Conservation (phyloP, 2,888 invertebrate genomes). For the Metalampra italica region DNA sequence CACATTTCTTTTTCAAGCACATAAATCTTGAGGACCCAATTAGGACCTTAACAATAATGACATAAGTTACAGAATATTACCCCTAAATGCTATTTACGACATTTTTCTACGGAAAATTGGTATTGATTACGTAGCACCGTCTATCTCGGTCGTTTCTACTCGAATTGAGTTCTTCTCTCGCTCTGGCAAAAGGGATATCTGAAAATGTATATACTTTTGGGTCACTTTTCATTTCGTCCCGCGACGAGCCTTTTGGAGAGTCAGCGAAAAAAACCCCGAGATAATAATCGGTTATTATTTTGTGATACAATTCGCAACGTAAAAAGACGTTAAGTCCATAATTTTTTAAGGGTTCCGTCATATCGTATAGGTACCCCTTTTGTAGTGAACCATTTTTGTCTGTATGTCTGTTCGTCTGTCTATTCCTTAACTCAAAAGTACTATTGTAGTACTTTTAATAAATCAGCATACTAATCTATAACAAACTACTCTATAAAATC, state of each 20-base stretch:
- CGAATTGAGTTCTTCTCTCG: constrained; percentile 9
- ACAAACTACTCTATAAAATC: no score
- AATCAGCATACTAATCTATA: no score
- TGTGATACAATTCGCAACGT: no score
- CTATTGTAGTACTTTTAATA: no score
- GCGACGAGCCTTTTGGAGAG: constrained; percentile 16
- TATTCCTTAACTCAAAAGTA: no score
- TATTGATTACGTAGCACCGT: constrained; percentile 6
- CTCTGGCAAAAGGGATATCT: constrained; percentile 18
- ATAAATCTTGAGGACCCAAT: neutral
- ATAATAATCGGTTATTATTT: no score
- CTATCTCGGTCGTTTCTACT: constrained; percentile 12
- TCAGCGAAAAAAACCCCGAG: constrained; percentile 10
- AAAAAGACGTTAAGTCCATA: no score
- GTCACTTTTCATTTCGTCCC: constrained; percentile 26
- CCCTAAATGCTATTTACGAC: constrained; percentile 2
- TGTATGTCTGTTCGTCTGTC: no score
- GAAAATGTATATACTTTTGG: constrained; percentile 20
- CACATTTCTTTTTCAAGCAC: neutral
- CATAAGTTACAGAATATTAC: constrained; percentile 4
- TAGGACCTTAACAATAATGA: neutral
- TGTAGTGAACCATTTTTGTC: no score
- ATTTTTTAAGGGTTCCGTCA: no score
- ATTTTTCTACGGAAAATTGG: constrained; percentile 4
- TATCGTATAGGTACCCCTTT: no score